Percentiles rank a stretch among this genome's conserved stretches.
Conservation (phyloP, 2,888 invertebrate species). For the Chelonus formosanus region DNA sequence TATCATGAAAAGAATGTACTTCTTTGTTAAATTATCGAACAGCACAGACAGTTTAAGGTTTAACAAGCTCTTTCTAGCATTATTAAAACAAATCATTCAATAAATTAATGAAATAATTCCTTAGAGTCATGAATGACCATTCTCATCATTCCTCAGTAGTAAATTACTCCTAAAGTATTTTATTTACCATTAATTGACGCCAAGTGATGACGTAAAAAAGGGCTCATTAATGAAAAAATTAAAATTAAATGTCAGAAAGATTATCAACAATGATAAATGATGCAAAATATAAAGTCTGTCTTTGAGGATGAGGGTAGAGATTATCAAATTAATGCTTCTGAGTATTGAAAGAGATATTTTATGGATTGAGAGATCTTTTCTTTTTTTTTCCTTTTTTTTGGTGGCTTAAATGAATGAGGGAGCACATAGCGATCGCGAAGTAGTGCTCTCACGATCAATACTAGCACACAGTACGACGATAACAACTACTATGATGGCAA, state of each 20-base stretch:
- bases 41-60: not conserved
- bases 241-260: not conserved
- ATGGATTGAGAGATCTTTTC: conserved; percentile 10
- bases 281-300: not conserved
- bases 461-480: conserved; percentile 40
- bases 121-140: conserved; percentile 14
- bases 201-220: conserved; percentile 15
- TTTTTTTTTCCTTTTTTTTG: conserved; percentile 13
- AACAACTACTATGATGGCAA: conserved; percentile 53
- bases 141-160: not conserved
- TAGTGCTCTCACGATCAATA: conserved; percentile 34
- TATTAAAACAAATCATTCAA: conserved; percentile 18
- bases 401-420: conserved; percentile 27
- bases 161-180: conserved; percentile 12
- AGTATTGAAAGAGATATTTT: conserved; percentile 10
- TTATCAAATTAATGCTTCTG: not conserved
- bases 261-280: not conserved
- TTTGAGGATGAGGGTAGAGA: not conserved
- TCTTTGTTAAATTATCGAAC: conserved; percentile 8
- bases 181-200: conserved; percentile 16
- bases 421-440: conserved; percentile 24
- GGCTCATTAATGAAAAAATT: conserved; percentile 10
- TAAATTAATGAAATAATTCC: conserved; percentile 9
- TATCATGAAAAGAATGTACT: not conserved
- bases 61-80: conserved; percentile 16